Base-by-base conservation (phyloP, 2,797 vertebrate species). In the Peromyscus nudipes region DNA sequence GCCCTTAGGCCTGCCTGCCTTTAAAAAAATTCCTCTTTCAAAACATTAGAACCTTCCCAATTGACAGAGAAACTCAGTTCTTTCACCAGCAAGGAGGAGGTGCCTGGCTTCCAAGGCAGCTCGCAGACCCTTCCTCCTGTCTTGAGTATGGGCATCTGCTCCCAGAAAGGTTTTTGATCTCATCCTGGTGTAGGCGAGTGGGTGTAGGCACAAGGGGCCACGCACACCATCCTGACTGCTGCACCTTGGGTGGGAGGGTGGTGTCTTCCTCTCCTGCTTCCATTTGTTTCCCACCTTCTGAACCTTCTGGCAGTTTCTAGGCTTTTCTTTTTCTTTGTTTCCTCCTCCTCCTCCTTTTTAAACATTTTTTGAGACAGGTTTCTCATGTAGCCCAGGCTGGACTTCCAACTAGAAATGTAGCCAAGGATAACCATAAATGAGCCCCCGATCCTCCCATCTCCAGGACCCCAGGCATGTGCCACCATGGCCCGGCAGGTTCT, bases 21-120 rank as follows among this genome's bases (percentile, higher is more conserved):
- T 93, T 57, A 62, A n/a, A 23, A 92, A 84, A 62, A n/a, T 34
- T 83, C 31, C 52, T 52, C 46, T 81, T 94, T 94, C 65, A 43
- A n/a, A 4, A 12, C 40, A 40, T 67, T 69, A 79, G 77, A 95
- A 95, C 67, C 27, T 79, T 64, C 37, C 75, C 23, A 60, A 0
- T 21, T 80, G 65, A 67, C 46, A 52, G 79, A 83, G 60, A 40
- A 25, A 8, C 27, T 40, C 40, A 16, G 7, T 89, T 91, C 55
- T 67, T 95, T 92, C 75, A 80, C 65, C 46, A 77, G 13, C 46
- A 46, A 67, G 49, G 16, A 91, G 62, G 77, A 62, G 16, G 8
- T 34, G 62, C 29, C 29, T 12, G 57, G 25, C 71, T 80, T 88
- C 82, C 57, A 55, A 71, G 79, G 57, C 9, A 77, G 83, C 60